Conservation (phyloP, 1,140 invertebrate genomes). For the Acromyrmex heyeri region DNA sequence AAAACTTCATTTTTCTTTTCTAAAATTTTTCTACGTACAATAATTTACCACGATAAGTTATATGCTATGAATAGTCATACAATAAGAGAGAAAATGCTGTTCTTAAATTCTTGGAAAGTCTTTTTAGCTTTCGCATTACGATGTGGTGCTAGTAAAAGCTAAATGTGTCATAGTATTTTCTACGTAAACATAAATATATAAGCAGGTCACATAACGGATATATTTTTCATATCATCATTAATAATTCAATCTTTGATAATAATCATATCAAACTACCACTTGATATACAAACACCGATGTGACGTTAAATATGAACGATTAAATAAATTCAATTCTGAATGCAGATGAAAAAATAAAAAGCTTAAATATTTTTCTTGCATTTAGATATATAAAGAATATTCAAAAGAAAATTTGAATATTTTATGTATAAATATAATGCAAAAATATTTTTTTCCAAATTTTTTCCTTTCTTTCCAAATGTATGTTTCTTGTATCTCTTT, state of each 20-base stretch:
- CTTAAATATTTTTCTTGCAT: neutral
- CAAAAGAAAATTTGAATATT: neutral
- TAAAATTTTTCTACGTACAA: neutral
- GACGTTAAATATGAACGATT: neutral
- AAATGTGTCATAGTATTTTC: slow-evolving; percentile 29
- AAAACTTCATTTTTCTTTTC: neutral
- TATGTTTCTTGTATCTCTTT: neutral
- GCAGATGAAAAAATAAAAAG: neutral
- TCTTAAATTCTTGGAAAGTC: slow-evolving; percentile 20
- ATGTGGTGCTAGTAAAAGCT: slow-evolving; percentile 16
- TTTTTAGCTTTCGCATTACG: slow-evolving; percentile 9
- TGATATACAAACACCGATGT: neutral
- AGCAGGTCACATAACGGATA: slow-evolving; percentile 39
- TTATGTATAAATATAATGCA: slow-evolving; percentile 1
- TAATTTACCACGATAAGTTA: neutral
- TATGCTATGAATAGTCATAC: neutral
- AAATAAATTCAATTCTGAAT: neutral
- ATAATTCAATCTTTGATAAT: neutral
- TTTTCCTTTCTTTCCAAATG: neutral
- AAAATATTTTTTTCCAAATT: neutral
- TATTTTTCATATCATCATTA: slow-evolving; percentile 13
- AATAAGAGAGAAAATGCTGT: neutral
- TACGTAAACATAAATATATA: slow-evolving; percentile 26
- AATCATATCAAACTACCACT: slow-evolving; percentile 2
- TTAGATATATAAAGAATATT: neutral